These are phyloP conservation scores for Furcula furcula DNA, from an alignment of 2,888 invertebrate genomes.

Conservation along the genomic window DNA sequence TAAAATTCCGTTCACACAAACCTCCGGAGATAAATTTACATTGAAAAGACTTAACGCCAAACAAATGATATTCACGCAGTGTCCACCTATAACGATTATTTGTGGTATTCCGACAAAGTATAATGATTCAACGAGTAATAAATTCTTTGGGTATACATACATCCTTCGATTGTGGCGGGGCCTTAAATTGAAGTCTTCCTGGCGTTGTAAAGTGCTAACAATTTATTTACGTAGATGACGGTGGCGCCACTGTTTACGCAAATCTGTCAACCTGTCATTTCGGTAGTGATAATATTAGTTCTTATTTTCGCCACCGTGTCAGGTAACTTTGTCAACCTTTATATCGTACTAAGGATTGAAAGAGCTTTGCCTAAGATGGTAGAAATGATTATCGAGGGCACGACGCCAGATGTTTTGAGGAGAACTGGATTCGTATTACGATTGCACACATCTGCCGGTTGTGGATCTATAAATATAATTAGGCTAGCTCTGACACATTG, in stretches of 20 bases:
- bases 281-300: too few species aligned
- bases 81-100: conserved; percentile 64
- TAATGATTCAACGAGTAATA: conserved; percentile 44
- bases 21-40: conserved; percentile 45
- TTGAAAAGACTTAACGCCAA: conserved; percentile 54
- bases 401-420: conserved; percentile 38
- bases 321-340: too few species aligned
- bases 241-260: too few species aligned
- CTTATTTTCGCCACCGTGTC: too few species aligned
- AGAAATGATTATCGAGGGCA: conserved; percentile 36
- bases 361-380: conserved; percentile 25
- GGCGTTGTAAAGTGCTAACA: conserved; percentile 35
- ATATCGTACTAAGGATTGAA: conserved; percentile 23
- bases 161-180: conserved; percentile 68
- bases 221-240: too few species aligned
- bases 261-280: too few species aligned
- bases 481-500: background rate
- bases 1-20: conserved; percentile 39
- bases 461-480: conserved; percentile 7
- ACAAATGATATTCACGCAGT: conserved; percentile 62
- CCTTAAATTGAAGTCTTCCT: conserved; percentile 62
- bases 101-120: conserved; percentile 38
- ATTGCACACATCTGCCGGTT: conserved; percentile 26
- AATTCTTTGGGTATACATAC: conserved; percentile 62
- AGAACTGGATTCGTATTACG: conserved; percentile 31